These are phyloP conservation scores for Cardinalis cardinalis DNA, from an alignment of 2,113 vertebrate genomes.

Conservation along the genomic window DNA sequence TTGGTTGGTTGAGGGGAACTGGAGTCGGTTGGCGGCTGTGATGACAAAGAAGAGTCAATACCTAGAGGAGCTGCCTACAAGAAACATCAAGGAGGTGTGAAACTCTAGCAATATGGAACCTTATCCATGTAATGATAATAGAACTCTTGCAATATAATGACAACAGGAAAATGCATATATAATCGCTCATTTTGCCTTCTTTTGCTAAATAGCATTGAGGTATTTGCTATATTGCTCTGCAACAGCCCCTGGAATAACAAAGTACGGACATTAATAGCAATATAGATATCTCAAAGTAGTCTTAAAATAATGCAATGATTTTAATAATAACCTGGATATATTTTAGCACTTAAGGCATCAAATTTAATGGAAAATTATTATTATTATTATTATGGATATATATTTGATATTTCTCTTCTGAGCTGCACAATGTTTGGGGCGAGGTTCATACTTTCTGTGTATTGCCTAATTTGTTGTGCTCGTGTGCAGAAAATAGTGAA, in stretches of 20 bases:
- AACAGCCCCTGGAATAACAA: background rate
- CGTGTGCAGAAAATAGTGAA: fast-evolving
- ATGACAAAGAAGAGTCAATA: too few relatives aligned
- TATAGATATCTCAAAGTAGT: background rate
- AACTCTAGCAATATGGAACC: too few relatives aligned
- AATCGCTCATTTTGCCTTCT: background rate
- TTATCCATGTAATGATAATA: too few relatives aligned
- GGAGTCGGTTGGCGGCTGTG: too few relatives aligned
- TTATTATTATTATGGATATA: background rate
- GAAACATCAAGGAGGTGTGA: too few relatives aligned
- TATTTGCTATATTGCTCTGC: background rate
- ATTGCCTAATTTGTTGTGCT: background rate
- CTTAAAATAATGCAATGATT: background rate
- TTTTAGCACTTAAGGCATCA: background rate
- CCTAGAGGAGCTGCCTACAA: too few relatives aligned
- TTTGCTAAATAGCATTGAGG: background rate
- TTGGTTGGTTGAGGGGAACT: too few relatives aligned
- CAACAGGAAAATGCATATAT: background rate
- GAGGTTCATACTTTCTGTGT: background rate
- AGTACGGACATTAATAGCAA: background rate
- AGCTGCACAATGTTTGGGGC: background rate
- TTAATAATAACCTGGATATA: background rate
- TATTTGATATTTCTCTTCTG: background rate
- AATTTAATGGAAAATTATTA: background rate
- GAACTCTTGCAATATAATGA: too few relatives aligned